Evolutionary conservation across 2,888 invertebrate species (phyloP), one percentile per base, ranked within the genome.

Genomic region (Stenodera caucasica): DNA sequence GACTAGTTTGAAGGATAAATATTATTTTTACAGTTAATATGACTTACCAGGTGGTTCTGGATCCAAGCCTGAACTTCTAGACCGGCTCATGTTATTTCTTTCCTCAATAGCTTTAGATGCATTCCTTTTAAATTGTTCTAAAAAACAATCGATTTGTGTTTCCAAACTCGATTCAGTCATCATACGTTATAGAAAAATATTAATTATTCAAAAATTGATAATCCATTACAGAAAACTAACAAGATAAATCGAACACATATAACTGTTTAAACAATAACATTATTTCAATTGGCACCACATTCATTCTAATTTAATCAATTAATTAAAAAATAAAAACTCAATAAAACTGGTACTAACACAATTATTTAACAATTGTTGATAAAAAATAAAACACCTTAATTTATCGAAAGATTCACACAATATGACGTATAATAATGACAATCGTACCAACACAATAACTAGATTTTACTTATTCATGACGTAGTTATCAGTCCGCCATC

Each of bases 91-190:
- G 57, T 68, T 69, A 55, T 69, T 66, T 58, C 71, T 69, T 54
- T 77, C 77, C 64, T 78, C 78, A 77, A 90, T 90, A 60, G 89
- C 90, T 76, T 88, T 88, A 58, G 90, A 90, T 71, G 90, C 90
- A 82, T 90, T 90, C 68, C 88, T 86, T 78, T 90, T 90, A 78
- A 91, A 90, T 78, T 90, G 90, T 83, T 90, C 91, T 80, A 91
- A 82, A 83, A 91, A 91, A 82, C 88, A 89, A 85, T 91, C 91
- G 83, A 91, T 91, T 84, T 91, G 90, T 75, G 88, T 90, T 83
- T 91, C 91, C 80, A 90, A 88, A 71, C 86, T 90, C 69, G 81
- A 68, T 55, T 73, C 74, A 62, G 73, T 71, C 74, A 74, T 74
- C 57, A 68, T 62, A 63, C 29, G 4, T 33, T 33, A 5, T 3